Conservation (phyloP, 2,797 vertebrate genomes). For the Falco cherrug region DNA sequence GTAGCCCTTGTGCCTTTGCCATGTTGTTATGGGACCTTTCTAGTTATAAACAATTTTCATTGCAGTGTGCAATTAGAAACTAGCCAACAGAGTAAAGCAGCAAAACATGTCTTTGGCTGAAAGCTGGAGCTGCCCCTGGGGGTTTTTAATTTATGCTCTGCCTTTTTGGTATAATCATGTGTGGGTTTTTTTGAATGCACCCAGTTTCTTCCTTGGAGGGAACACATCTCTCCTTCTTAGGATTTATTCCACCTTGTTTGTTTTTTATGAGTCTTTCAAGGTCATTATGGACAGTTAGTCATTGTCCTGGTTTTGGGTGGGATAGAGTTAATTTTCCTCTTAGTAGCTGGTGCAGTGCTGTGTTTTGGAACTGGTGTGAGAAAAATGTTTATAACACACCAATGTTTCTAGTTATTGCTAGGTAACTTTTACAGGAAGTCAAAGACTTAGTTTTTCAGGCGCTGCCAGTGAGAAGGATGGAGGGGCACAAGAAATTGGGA, state of each 20-base stretch:
- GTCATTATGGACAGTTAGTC: neutral
- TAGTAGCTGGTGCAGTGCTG: no score
- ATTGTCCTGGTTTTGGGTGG: no score
- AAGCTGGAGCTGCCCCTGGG: neutral
- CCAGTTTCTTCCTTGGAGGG: neutral
- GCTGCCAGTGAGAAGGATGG: no score
- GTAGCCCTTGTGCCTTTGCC: conserved; percentile 22
- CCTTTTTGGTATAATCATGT: neutral
- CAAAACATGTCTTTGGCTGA: conserved; percentile 9
- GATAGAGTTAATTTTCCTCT: no score
- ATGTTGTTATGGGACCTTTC: conserved; percentile 53
- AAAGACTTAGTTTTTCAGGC: no score
- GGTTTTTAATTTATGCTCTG: conserved; percentile 43
- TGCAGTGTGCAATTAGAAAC: conserved; percentile 39
- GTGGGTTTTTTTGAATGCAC: neutral
- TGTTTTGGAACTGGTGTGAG: no score
- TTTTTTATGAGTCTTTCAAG: neutral
- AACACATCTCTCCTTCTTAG: neutral
- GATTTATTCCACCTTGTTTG: neutral
- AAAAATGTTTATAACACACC: no score
- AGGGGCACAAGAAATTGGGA: no score
- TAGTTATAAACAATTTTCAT: conserved; percentile 60
- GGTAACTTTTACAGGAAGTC: no score
- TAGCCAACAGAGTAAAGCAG: conserved; percentile 21
- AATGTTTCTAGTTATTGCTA: no score